phyloP scores from a whole-genome alignment of 92 coral and sea anemone species.

The Bergia puertoricense region DNA sequence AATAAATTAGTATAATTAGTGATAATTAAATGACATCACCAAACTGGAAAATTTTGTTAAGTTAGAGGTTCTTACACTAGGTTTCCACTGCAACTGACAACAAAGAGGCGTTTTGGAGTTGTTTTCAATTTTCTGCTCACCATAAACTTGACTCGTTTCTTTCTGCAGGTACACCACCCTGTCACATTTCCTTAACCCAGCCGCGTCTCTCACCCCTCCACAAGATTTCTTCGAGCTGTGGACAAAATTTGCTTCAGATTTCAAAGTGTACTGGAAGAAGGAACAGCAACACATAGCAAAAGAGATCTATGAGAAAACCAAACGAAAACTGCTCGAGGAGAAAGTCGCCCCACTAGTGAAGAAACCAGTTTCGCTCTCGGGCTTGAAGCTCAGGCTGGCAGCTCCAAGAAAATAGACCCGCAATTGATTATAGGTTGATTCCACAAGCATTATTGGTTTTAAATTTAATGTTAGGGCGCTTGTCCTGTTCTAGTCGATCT shows the following conservation, averaged over 20 bases:
- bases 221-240: slow-evolving; percentile 88
- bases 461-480: background rate
- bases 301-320: slow-evolving; percentile 79
- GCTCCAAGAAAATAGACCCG: slow-evolving; percentile 55
- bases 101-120: too few relatives aligned
- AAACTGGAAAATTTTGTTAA: too few relatives aligned
- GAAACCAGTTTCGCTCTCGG: slow-evolving; percentile 77
- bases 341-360: slow-evolving; percentile 68
- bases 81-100: too few relatives aligned
- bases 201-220: slow-evolving; percentile 55
- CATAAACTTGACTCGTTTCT: background rate
- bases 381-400: slow-evolving; percentile 78
- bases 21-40: too few relatives aligned
- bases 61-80: too few relatives aligned
- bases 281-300: slow-evolving; percentile 85
- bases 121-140: background rate
- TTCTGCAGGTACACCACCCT: slow-evolving; percentile 56
- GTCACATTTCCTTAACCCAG: slow-evolving; percentile 61
- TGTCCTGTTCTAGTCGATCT: background rate
- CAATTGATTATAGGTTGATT: background rate
- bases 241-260: slow-evolving; percentile 73
- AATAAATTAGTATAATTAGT: too few relatives aligned
- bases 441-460: background rate
- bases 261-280: slow-evolving; percentile 78
- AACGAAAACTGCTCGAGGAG: slow-evolving; percentile 70